Conservation (phyloP, 2,888 invertebrate genomes). For the Oligia strigilis region DNA sequence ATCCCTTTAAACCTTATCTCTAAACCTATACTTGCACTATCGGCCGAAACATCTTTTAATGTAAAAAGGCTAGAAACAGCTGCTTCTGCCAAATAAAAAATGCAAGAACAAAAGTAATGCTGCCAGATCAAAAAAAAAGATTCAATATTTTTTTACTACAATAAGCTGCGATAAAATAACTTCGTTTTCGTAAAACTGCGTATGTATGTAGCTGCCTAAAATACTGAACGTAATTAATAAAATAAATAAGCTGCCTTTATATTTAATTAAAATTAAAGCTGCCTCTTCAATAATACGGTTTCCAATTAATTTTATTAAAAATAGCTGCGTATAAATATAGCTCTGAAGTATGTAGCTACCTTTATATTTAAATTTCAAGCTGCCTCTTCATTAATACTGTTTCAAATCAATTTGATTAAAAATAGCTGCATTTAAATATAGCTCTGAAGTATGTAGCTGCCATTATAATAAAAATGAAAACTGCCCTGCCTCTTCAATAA, state of each 20-base stretch:
- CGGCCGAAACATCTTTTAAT: constrained; percentile 62
- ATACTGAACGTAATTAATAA: constrained; percentile 36
- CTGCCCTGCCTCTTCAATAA: too few relatives aligned
- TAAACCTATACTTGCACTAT: constrained; percentile 64
- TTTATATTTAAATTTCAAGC: too few relatives aligned
- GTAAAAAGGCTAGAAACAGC: constrained; percentile 16
- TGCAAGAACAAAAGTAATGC: constrained; percentile 21
- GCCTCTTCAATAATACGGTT: background rate
- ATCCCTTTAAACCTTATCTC: constrained; percentile 31
- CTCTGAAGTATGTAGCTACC: too few relatives aligned
- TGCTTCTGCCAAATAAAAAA: constrained; percentile 10
- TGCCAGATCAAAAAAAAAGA: constrained; percentile 16
- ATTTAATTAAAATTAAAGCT: constrained; percentile 1
- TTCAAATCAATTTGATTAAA: background rate
- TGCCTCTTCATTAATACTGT: background rate
- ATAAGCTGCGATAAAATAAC: constrained; percentile 16
- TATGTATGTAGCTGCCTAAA: constrained; percentile 53
- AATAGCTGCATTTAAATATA: constrained; percentile 23
- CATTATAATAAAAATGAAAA: too few relatives aligned
- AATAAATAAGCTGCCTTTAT: constrained; percentile 37
- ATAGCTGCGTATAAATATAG: too few relatives aligned
- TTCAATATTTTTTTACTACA: background rate
- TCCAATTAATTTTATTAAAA: too few relatives aligned
- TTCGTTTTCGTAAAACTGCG: constrained; percentile 2
- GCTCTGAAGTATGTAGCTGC: constrained; percentile 24